These are phyloP conservation scores for Carettochelys insculpta DNA, from an alignment of 2,113 vertebrate species.

Conservation along the genomic window DNA sequence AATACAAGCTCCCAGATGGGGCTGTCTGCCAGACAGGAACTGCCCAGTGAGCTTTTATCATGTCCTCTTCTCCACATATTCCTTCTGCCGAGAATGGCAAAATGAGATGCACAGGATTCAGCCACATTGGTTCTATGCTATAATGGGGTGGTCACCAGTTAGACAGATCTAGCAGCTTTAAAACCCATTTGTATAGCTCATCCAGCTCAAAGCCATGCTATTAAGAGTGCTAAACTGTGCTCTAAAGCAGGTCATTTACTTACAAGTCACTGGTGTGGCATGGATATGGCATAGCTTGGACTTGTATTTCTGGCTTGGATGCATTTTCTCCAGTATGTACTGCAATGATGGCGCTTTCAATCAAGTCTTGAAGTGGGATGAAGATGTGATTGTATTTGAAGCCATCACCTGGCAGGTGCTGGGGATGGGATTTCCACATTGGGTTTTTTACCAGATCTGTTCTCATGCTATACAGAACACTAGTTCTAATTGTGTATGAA, in stretches of 20 bases:
- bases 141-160: not conserved
- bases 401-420: constrained; percentile 68
- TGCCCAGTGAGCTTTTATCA: rapidly evolving
- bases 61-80: not conserved
- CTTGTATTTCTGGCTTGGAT: constrained; percentile 47
- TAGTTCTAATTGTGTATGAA: constrained; percentile 75
- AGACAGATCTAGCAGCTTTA: not conserved
- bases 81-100: not conserved
- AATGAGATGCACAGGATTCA: not conserved
- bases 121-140: not conserved
- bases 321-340: constrained; percentile 63
- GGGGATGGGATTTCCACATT: constrained; percentile 76
- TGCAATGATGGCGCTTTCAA: constrained; percentile 75
- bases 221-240: not conserved
- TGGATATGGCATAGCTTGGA: constrained; percentile 77
- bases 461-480: constrained; percentile 74
- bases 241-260: constrained; percentile 48
- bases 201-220: not conserved
- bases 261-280: constrained; percentile 78
- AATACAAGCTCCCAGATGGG: not conserved
- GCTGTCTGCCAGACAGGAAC: not conserved
- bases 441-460: constrained; percentile 74
- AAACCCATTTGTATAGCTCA: not conserved
- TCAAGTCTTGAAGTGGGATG: constrained; percentile 79
- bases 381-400: constrained; percentile 81